A percentile compares a stretch with the other conserved stretches of the same genome.
Conservation (phyloP, 2,797 vertebrate species). For the Acipenser ruthenus region DNA sequence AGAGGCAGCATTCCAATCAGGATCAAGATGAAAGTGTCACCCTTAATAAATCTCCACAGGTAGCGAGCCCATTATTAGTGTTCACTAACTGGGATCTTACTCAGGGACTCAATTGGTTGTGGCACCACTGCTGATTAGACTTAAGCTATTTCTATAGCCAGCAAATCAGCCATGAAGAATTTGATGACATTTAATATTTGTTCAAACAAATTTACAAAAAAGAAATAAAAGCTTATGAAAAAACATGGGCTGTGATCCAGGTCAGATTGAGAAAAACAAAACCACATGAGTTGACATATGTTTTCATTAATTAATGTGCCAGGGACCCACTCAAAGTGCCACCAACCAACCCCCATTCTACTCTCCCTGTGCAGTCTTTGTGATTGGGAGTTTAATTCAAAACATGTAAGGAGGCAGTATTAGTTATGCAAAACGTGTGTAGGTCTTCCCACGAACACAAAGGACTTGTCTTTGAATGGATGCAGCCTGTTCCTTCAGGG, state of each 20-base stretch:
- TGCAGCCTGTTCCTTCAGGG: too few relatives aligned
- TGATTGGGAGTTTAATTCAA: constrained; percentile 1
- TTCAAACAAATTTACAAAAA: too few relatives aligned
- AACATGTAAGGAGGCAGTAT: background rate
- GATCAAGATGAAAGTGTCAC: constrained; percentile 25
- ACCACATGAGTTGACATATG: too few relatives aligned
- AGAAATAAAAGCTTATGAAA: too few relatives aligned
- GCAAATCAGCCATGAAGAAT: too few relatives aligned
- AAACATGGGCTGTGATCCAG: too few relatives aligned
- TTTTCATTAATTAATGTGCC: too few relatives aligned
- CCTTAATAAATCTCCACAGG: constrained; percentile 42
- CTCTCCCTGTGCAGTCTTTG: background rate
- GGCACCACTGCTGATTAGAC: constrained; percentile 42
- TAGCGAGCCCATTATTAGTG: constrained; percentile 36
- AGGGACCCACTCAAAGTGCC: too few relatives aligned
- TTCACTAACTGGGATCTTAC: constrained; percentile 48
- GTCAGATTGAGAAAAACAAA: too few relatives aligned
- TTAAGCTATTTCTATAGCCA: constrained; percentile 21
- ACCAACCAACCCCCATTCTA: too few relatives aligned
- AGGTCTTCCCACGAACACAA: background rate
- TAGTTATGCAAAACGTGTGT: background rate
- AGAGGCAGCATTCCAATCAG: too few relatives aligned
- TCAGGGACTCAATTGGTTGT: constrained; percentile 34
- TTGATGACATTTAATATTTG: too few relatives aligned
- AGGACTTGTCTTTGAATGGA: background rate